A percentile compares a stretch with the other conserved stretches of the same genome.
phyloP scores from a whole-genome alignment of 2,888 invertebrate species.

The Patella caerulea region DNA sequence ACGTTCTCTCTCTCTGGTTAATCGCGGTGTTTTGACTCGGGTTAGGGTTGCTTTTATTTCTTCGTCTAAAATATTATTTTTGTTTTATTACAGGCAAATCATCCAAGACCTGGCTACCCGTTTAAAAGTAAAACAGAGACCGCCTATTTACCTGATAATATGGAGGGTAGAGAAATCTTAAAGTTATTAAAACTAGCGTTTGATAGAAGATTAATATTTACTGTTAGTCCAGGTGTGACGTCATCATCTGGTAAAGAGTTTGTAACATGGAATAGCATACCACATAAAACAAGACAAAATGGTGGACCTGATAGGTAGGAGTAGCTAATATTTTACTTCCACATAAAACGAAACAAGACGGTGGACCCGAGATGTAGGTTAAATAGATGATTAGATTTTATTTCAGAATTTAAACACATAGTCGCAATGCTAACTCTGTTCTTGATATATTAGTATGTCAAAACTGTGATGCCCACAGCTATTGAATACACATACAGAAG shows the following conservation, averaged over 20 bases:
- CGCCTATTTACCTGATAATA: constrained; percentile 57
- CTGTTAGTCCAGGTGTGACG: constrained; percentile 50
- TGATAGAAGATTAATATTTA: constrained; percentile 55
- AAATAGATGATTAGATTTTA: no score
- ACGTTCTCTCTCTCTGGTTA: no score
- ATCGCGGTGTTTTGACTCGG: no score
- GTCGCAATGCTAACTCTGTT: no score
- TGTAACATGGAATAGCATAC: constrained; percentile 57
- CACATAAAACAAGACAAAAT: constrained; percentile 49
- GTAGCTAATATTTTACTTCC: no score
- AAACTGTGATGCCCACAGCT: no score
- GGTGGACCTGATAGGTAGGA: no score
- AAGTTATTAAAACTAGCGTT: constrained; percentile 54
- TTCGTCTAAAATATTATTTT: background rate
- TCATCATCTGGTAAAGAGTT: constrained; percentile 55
- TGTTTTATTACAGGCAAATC: constrained; percentile 35
- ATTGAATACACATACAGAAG: no score
- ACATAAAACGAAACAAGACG: constrained; percentile 46
- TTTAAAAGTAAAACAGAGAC: constrained; percentile 48
- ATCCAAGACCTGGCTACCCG: constrained; percentile 51
- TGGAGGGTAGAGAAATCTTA: constrained; percentile 48
- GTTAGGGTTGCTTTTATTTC: no score
- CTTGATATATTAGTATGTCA: no score
- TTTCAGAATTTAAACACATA: no score
- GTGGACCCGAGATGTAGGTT: no score